Conservation (phyloP, 2,888 invertebrate species). For the Epirrhoe tristata region DNA sequence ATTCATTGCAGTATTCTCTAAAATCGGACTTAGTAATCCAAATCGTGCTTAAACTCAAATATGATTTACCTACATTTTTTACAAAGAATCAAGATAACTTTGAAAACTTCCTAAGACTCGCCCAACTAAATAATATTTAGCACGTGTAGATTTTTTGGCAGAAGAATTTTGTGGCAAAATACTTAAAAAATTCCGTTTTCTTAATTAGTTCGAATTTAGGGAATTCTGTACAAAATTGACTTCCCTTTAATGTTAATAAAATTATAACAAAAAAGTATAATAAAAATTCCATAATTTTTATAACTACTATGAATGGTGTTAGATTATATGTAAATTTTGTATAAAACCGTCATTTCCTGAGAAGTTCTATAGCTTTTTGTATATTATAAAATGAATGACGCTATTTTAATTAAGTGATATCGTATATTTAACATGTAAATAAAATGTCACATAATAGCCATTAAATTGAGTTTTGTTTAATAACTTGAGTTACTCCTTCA, state of each 20-base stretch:
- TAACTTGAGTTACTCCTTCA: background rate
- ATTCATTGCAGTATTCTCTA: conserved; percentile 5
- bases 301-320: conserved; percentile 63
- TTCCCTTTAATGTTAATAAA: conserved; percentile 39
- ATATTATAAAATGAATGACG: conserved; percentile 51
- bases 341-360: conserved; percentile 55
- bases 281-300: conserved; percentile 77
- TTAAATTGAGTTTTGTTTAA: conserved; percentile 17
- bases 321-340: conserved; percentile 76
- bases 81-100: too few species aligned
- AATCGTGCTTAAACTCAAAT: background rate
- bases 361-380: conserved; percentile 60
- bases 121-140: too few species aligned
- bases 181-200: too few species aligned
- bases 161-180: too few species aligned
- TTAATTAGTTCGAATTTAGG: background rate
- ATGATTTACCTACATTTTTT: too few species aligned
- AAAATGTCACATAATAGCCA: conserved; percentile 54
- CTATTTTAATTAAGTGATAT: conserved; percentile 66
- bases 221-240: background rate
- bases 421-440: conserved; percentile 77
- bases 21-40: background rate
- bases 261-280: conserved; percentile 43
- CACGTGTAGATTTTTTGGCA: too few species aligned
- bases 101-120: too few species aligned